Percentiles rank a stretch among this genome's conserved stretches.
Evolutionary conservation across 2,888 invertebrate genomes (phyloP).

Genomic region (Neria commutata): DNA sequence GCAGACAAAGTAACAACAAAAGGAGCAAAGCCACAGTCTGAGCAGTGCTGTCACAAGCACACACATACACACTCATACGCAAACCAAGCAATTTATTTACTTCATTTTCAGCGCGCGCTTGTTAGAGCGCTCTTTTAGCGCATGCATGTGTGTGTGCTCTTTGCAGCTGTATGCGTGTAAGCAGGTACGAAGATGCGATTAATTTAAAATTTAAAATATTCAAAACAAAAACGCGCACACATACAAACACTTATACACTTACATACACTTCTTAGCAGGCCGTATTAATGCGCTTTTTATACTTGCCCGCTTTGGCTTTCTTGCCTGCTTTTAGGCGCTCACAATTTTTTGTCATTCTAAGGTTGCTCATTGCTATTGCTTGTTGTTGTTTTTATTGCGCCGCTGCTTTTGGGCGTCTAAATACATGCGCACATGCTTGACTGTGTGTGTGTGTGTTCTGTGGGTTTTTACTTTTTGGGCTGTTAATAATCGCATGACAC

Average conservation of each 20-base stretch:
- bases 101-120: too few species aligned
- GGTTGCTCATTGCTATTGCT: slow-evolving; percentile 54
- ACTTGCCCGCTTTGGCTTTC: neutral
- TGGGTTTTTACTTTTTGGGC: slow-evolving; percentile 23
- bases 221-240: neutral
- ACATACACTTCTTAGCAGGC: too few species aligned
- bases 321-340: slow-evolving; percentile 2
- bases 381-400: slow-evolving; percentile 14
- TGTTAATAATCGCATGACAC: slow-evolving; percentile 51
- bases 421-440: slow-evolving; percentile 10
- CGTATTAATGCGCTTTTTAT: neutral
- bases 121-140: neutral
- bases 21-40: too few species aligned
- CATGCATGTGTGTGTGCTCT: neutral
- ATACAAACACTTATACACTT: too few species aligned
- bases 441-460: slow-evolving; percentile 22
- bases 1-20: too few species aligned
- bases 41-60: too few species aligned
- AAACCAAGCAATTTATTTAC: too few species aligned
- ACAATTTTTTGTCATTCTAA: slow-evolving; percentile 49
- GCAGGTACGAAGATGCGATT: too few species aligned
- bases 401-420: slow-evolving; percentile 18
- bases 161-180: neutral
- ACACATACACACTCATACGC: too few species aligned
- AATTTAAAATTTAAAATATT: neutral